These are phyloP conservation scores for Eulacestoma nigropectus DNA, from an alignment of 2,113 vertebrate genomes.

Conservation along the genomic window DNA sequence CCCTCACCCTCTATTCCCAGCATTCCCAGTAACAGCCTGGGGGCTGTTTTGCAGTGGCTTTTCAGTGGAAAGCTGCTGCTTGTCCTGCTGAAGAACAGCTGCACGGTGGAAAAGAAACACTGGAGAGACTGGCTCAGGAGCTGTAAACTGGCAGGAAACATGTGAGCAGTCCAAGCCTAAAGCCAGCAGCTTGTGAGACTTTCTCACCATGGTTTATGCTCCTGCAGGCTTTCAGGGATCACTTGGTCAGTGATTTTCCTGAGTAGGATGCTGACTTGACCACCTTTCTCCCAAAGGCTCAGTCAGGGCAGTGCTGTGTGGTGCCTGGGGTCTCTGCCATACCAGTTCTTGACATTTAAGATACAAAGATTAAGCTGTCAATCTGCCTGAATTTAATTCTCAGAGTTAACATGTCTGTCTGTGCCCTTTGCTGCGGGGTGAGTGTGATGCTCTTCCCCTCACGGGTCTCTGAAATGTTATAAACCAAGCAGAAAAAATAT, in stretches of 20 bases:
- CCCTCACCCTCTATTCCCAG: background rate
- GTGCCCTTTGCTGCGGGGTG: slow-evolving; percentile 7
- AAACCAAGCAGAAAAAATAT: slow-evolving; percentile 5
- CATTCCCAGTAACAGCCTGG: background rate
- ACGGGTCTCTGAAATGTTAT: background rate
- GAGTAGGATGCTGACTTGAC: background rate
- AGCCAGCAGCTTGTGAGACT: background rate
- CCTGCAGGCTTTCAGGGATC: background rate
- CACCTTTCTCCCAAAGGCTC: slow-evolving; percentile 5
- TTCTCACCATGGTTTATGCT: background rate
- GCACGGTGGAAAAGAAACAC: background rate
- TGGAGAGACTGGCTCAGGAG: background rate
- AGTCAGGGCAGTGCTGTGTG: background rate
- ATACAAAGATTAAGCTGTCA: slow-evolving; percentile 30
- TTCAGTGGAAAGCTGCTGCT: background rate
- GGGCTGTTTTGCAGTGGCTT: background rate
- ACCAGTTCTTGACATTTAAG: slow-evolving; percentile 2
- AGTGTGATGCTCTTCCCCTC: background rate
- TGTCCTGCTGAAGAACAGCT: background rate
- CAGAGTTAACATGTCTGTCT: background rate
- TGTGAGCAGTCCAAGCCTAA: background rate
- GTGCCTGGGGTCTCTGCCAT: background rate
- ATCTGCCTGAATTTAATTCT: background rate
- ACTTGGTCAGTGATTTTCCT: slow-evolving; percentile 3
- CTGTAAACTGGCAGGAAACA: background rate